Base-by-base conservation (phyloP, 1,140 invertebrate species). In the Papilio machaon region DNA sequence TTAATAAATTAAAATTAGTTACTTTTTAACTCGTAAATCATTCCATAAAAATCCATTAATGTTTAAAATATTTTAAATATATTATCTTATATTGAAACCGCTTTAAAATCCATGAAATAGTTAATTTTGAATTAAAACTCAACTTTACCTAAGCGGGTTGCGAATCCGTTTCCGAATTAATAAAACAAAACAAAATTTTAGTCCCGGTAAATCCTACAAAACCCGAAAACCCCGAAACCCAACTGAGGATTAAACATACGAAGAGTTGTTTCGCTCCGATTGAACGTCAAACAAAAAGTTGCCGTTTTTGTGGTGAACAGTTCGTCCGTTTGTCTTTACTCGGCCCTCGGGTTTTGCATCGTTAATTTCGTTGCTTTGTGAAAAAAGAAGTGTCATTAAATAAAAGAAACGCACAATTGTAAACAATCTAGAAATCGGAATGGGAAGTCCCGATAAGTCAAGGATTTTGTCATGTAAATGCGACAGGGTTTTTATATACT, bases 231-330 rank as follows among this genome's bases (percentile, higher is more conserved):
- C 17, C 54, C 54, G 52, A 54, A 58, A 58, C 73, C 73, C 73
- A 73, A 73, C 17, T 73, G 73, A 38, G 73, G 73, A 73, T 73
- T 73, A 73, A 73, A 73, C 73, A 19, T n/a, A 73, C 73, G 73
- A 67, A 23, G 17, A 46, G 43, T 38, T 35, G 38, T 19, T 46
- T 47, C 43, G 73, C 13, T 73, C 43, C 8, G 73, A 73, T 73
- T 17, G 30, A 73, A 73, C 47, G 13, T 19, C 74, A 76, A 76
- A 47, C 23, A 49, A 76, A 76, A 30, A 52, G n/a, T 49, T 76
- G 17, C n/a, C 47, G 74, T 76, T 52, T 15, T 76, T 23, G 38
- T 6, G 35, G 38, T n/a, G 73, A 17, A 58, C 54, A 19, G 17
- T 19, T n/a, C 54, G 54, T 58, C 73, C 73, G 38, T 70, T 70